Evolutionary conservation across 2,888 invertebrate species (phyloP).

Genomic region (Leptinotarsa haldemani): DNA sequence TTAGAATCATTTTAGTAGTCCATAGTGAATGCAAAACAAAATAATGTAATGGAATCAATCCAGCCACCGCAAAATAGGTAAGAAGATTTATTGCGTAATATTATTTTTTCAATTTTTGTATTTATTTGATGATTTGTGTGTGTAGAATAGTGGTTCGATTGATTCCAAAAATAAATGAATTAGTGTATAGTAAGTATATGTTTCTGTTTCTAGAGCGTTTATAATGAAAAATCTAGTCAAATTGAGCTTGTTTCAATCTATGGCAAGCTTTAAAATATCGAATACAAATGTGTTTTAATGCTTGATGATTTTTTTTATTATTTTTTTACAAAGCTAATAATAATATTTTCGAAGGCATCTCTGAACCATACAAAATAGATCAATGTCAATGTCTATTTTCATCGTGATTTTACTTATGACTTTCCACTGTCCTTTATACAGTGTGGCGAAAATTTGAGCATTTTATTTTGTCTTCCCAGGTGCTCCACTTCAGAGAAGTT

Average conservation of each 20-base stretch:
- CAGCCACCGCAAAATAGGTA: conserved; percentile 27
- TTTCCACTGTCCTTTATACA: too few species aligned
- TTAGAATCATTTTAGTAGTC: conserved; percentile 49
- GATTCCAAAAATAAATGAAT: conserved; percentile 28
- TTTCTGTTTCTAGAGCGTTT: conserved; percentile 48
- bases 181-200: conserved; percentile 42
- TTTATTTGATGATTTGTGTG: conserved; percentile 39
- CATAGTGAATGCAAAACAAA: conserved; percentile 36
- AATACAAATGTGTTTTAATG: conserved; percentile 18
- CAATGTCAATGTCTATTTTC: not conserved
- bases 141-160: conserved; percentile 34
- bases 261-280: conserved; percentile 47
- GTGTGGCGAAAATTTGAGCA: too few species aligned
- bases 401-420: too few species aligned
- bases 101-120: conserved; percentile 33
- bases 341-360: not conserved
- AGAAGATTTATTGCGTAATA: conserved; percentile 12
- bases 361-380: not conserved
- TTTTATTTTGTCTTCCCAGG: too few species aligned
- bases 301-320: conserved; percentile 31
- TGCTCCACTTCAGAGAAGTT: too few species aligned
- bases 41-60: conserved; percentile 33
- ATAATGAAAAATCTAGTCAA: conserved; percentile 49
- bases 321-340: conserved; percentile 6
- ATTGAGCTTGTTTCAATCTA: conserved; percentile 36